Conservation (phyloP, 2,113 vertebrate species). For the Scatophagus argus region DNA sequence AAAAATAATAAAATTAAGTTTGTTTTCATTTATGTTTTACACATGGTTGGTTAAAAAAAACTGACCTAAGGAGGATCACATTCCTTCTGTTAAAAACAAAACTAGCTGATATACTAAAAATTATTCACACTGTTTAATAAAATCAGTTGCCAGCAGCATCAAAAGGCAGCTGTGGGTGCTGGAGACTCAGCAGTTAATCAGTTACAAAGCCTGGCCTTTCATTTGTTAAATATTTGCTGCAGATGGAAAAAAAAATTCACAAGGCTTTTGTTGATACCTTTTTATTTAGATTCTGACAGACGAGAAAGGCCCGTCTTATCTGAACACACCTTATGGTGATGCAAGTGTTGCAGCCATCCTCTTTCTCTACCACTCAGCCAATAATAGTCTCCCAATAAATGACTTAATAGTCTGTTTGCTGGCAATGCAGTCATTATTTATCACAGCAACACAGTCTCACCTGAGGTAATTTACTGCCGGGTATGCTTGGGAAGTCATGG, state of each 20-base stretch:
- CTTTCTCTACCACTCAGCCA: neutral
- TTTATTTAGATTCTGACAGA: constrained; percentile 22
- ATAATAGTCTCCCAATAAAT: neutral
- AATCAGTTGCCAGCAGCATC: neutral
- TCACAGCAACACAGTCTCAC: constrained; percentile 74
- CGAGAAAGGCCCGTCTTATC: constrained; percentile 22
- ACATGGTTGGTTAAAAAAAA: too few species aligned
- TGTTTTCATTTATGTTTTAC: too few species aligned
- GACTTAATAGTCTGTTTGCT: constrained; percentile 14
- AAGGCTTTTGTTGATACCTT: neutral
- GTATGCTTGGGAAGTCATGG: constrained; percentile 98
- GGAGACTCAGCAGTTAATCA: constrained; percentile 47
- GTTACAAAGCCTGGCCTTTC: constrained; percentile 39
- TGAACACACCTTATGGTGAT: constrained; percentile 3
- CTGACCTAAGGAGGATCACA: neutral
- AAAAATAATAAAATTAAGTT: too few species aligned
- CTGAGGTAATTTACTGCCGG: constrained; percentile 92
- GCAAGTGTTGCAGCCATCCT: constrained; percentile 1
- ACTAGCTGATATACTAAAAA: neutral
- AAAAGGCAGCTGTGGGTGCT: neutral
- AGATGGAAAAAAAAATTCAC: constrained; percentile 1
- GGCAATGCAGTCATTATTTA: neutral
- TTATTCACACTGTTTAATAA: neutral
- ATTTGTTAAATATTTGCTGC: constrained; percentile 48
- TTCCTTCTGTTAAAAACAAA: neutral